phyloP scores from a whole-genome alignment of 2,113 vertebrate genomes.

The Chloropsis cyanopogon region DNA sequence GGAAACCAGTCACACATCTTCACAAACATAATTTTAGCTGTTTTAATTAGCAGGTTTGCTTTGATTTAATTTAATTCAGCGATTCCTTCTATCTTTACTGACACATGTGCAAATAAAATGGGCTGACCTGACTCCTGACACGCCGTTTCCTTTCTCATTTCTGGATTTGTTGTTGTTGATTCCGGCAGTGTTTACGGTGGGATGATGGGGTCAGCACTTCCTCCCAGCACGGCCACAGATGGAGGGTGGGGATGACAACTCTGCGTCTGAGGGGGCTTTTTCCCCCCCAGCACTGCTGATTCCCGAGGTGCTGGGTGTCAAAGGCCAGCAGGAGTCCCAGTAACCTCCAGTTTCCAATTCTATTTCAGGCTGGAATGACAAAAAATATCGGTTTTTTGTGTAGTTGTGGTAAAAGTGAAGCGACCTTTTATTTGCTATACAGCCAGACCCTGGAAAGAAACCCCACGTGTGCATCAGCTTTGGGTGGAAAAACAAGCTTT shows the following conservation, averaged over 20 bases:
- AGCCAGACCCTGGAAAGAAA: neutral
- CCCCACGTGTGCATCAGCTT: neutral
- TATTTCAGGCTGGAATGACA: neutral
- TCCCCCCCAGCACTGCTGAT: conserved; percentile 8
- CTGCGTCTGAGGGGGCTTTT: neutral
- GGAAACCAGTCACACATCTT: conserved; percentile 43
- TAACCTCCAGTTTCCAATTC: neutral
- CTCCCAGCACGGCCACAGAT: conserved; percentile 16
- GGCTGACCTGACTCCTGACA: conserved; percentile 43
- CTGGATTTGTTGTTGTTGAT: conserved; percentile 50
- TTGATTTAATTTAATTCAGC: conserved; percentile 57
- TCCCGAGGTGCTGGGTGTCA: conserved; percentile 33
- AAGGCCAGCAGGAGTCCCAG: conserved; percentile 21
- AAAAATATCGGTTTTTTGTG: neutral
- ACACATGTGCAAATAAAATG: conserved; percentile 51
- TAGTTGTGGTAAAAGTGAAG: neutral
- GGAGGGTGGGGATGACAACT: conserved; percentile 46
- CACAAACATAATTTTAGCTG: conserved; percentile 51
- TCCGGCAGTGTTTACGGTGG: neutral
- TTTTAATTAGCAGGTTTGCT: conserved; percentile 60
- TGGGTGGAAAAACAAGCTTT: conserved; percentile 12
- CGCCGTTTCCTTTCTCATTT: neutral
- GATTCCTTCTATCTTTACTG: conserved; percentile 39
- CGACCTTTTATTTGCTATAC: neutral
- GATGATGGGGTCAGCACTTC: conserved; percentile 34